Evolutionary conservation across 37 sponge, comb jelly and placozoan genomes (phyloP).

Genomic region (Trichoplax adhaerens): DNA sequence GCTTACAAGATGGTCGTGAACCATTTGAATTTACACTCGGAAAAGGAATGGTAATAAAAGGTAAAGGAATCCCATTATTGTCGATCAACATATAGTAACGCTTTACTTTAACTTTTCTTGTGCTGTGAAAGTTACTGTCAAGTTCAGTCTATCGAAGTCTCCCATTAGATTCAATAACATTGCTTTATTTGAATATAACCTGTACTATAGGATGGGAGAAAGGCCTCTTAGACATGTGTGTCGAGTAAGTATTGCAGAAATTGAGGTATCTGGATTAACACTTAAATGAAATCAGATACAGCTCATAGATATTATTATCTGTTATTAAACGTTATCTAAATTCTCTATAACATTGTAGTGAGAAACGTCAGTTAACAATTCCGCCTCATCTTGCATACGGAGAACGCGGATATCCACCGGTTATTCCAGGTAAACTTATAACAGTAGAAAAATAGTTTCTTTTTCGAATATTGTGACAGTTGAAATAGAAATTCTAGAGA

Average conservation of each 20-base stretch:
- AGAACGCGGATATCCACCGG: slow-evolving; percentile 20
- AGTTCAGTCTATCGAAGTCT: too few species aligned
- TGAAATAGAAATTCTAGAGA: not conserved
- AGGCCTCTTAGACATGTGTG: slow-evolving; percentile 52
- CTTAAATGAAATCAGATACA: not conserved
- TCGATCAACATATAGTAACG: too few species aligned
- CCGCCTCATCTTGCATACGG: slow-evolving; percentile 57
- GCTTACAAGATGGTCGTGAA: slow-evolving; percentile 17
- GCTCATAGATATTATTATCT: not conserved
- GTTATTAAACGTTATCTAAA: not conserved
- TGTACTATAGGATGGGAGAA: slow-evolving; percentile 45
- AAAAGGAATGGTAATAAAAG: slow-evolving; percentile 40
- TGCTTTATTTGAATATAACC: too few species aligned
- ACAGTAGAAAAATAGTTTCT: not conserved
- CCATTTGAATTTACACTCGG: slow-evolving; percentile 42
- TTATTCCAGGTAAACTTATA: slow-evolving; percentile 34
- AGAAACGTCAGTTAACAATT: slow-evolving; percentile 33
- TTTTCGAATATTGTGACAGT: not conserved
- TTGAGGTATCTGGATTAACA: too few species aligned
- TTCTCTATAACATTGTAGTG: slow-evolving; percentile 18
- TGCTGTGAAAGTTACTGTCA: too few species aligned
- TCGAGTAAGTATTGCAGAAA: slow-evolving; percentile 21
- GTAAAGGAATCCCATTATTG: not conserved
- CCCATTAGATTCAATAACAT: too few species aligned
- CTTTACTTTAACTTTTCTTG: too few species aligned